Conservation (phyloP, 2,797 vertebrate genomes). For the Thamnophis elegans region DNA sequence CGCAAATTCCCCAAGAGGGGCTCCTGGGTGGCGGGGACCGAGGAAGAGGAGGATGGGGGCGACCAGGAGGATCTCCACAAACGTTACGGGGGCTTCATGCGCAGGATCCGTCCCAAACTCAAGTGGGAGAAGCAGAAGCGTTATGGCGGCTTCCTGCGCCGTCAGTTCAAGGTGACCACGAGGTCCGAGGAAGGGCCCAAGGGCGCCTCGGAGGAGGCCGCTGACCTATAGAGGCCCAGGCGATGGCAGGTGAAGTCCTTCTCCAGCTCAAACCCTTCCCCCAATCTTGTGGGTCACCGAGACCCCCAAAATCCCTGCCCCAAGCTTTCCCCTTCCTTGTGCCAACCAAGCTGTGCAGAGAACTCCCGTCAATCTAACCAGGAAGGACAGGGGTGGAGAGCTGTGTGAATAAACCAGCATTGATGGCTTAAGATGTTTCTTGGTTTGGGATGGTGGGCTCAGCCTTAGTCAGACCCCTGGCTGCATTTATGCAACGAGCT, state of each 20-base stretch:
- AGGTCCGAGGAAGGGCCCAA: slow-evolving; percentile 85
- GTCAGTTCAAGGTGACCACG: slow-evolving; percentile 90
- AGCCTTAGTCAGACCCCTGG: neutral
- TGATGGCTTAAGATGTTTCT: neutral
- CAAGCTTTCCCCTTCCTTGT: neutral
- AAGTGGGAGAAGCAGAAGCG: slow-evolving; percentile 95
- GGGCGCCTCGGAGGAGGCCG: slow-evolving; percentile 73
- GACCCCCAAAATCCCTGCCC: fast-evolving
- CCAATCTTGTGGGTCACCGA: neutral
- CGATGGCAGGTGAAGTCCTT: neutral
- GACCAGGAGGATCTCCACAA: slow-evolving; percentile 83
- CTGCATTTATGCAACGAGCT: too few species aligned
- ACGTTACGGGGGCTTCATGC: slow-evolving; percentile 93
- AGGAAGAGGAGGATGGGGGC: neutral
- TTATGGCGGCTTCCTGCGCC: slow-evolving; percentile 91
- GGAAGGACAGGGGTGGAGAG: too few species aligned
- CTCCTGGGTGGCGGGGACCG: slow-evolving; percentile 58
- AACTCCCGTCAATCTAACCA: fast-evolving
- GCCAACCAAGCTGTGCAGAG: neutral
- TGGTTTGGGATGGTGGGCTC: neutral
- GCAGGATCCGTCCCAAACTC: slow-evolving; percentile 90
- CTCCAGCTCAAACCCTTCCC: neutral
- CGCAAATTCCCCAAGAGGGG: slow-evolving; percentile 86
- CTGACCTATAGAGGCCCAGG: slow-evolving; percentile 69
- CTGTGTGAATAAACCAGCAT: neutral